Conservation (phyloP, 2,113 vertebrate species). For the Scopus umbretta region DNA sequence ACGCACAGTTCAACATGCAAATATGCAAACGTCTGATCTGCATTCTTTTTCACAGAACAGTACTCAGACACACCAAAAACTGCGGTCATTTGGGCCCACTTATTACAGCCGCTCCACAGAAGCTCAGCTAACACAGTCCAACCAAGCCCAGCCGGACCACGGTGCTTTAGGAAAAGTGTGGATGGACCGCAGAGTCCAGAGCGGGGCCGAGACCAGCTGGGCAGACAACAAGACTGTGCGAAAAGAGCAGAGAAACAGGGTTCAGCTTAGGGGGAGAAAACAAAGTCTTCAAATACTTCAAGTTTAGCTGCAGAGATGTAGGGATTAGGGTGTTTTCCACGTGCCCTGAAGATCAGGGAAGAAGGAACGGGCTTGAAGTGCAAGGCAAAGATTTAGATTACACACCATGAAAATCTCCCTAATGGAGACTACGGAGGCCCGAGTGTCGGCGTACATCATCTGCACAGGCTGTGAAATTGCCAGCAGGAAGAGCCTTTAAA, state of each 20-base stretch:
- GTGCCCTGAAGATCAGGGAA: background rate
- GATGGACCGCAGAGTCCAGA: background rate
- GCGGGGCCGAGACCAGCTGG: background rate
- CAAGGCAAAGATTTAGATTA: background rate
- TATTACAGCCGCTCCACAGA: background rate
- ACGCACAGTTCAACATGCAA: background rate
- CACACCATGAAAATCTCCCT: background rate
- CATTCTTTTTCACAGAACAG: background rate
- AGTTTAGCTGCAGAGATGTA: background rate
- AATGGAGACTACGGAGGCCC: background rate
- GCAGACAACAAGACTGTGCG: background rate
- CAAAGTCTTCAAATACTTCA: background rate
- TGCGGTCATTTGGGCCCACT: background rate
- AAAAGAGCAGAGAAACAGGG: background rate
- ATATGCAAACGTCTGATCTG: background rate
- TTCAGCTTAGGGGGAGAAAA: background rate
- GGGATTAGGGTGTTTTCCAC: background rate
- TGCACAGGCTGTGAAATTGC: background rate
- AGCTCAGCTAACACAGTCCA: background rate
- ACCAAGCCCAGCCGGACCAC: background rate
- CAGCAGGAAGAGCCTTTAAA: background rate
- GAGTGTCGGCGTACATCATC: accelerated
- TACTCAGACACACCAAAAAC: background rate
- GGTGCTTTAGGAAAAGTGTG: accelerated
- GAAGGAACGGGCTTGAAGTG: background rate